Base-by-base conservation (phyloP, 2,888 invertebrate species). In the Bugula neritina region DNA sequence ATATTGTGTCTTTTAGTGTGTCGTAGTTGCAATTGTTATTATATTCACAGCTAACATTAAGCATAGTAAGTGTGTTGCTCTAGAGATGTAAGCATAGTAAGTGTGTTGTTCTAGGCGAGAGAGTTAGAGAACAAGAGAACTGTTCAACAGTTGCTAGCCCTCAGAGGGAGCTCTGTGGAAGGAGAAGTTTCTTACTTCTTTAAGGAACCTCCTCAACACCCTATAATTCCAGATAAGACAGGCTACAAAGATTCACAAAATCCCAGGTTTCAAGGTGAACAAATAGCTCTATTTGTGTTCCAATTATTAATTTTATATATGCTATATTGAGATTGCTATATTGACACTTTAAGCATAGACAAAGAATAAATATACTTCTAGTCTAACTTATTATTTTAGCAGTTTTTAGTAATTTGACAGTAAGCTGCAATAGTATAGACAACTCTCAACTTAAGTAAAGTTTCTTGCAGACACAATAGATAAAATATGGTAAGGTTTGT, bases 101-200 rank as follows among this genome's bases (percentile, higher is more conserved):
- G n/a, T n/a, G n/a, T n/a, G n/a, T n/a, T n/a, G n/a, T 0, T 3
- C 1, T 71, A 83, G 83, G 83, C 84, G 55, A 77, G 81, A 55
- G 84, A 84, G 73, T 74, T 85, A 58, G 84, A 84, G 73, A 84
- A 85, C 74, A 80, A 84, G 72, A 84, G 85, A 76, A 85, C 84
- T 75, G 84, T 85, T 29, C 83, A 84, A 72, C 80, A 82, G 72
- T 74, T 85, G 43, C 74, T 85, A 72, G 78, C 79, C n/a, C 74
- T 85, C 58, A 80, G 79, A 73, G 83, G 83, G 1, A 76, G 79
- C 17, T 77, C 78, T 10, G 76, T 78, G 31, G 84, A 83, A 72
- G 77, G 82, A 71, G 85, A 85, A 73, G 80, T 84, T 23, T 83
- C 84, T 2, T 84, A 84, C 74, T 85, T 85, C 76, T 75, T 83